Evolutionary conservation across 2,888 invertebrate genomes (phyloP).

Genomic region (Shargacucullia verbasci): DNA sequence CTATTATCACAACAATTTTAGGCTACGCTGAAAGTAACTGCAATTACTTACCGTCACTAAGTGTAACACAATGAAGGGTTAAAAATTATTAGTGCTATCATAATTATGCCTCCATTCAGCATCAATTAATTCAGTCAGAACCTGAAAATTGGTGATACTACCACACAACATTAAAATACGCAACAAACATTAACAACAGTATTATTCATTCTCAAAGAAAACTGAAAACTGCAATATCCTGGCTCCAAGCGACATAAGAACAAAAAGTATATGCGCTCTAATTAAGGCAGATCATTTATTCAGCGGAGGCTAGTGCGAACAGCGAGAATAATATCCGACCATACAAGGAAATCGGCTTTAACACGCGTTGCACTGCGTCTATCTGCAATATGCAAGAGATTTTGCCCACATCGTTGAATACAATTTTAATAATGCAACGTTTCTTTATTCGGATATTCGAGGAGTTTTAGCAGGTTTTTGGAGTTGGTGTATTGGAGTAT

Average conservation of each 20-base stretch:
- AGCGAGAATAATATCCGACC: constrained; percentile 57
- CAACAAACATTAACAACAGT: too few relatives aligned
- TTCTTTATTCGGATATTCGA: constrained; percentile 22
- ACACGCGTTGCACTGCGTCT: constrained; percentile 34
- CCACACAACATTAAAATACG: too few relatives aligned
- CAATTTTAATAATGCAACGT: constrained; percentile 44
- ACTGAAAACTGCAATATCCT: constrained; percentile 13
- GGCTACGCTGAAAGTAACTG: too few relatives aligned
- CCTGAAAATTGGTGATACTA: too few relatives aligned
- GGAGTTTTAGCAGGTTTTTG: constrained; percentile 1
- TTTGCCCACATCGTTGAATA: constrained; percentile 39
- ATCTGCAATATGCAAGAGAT: constrained; percentile 43
- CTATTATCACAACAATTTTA: too few relatives aligned
- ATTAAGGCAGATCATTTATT: constrained; percentile 64
- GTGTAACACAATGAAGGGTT: too few relatives aligned
- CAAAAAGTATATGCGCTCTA: constrained; percentile 50
- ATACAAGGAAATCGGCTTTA: constrained; percentile 45
- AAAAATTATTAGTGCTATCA: too few relatives aligned
- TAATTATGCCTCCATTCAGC: too few relatives aligned
- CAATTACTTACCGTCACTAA: too few relatives aligned
- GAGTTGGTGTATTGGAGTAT: constrained; percentile 1
- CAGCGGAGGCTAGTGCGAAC: constrained; percentile 47
- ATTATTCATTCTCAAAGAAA: too few relatives aligned
- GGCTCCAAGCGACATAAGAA: constrained; percentile 20
- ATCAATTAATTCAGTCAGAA: too few relatives aligned